Evolutionary conservation across 2,888 invertebrate species (phyloP).

Genomic region (Sarcophaga caerulescens): DNA sequence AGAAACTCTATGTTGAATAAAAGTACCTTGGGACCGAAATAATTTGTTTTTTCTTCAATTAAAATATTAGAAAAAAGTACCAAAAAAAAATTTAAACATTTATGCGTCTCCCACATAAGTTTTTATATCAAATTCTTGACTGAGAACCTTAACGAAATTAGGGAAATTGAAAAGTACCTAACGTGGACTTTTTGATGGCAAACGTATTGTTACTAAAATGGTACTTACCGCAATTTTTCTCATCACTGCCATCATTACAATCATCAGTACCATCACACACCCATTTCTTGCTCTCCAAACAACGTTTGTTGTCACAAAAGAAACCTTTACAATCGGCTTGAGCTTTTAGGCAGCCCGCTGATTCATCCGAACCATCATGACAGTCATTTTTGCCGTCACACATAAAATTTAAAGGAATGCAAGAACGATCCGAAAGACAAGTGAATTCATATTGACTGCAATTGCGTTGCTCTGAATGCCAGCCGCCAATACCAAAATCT

Average conservation of each 20-base stretch:
- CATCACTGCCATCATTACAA: slow-evolving; percentile 84
- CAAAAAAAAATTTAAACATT: too few species aligned
- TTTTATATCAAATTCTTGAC: too few species aligned
- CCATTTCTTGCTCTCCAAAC: slow-evolving; percentile 82
- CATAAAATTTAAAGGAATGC: slow-evolving; percentile 85
- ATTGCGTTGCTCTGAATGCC: slow-evolving; percentile 70
- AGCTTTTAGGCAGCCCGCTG: slow-evolving; percentile 78
- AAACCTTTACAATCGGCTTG: slow-evolving; percentile 84
- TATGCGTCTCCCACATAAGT: too few species aligned
- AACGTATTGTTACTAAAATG: background rate
- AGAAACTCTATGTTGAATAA: too few species aligned
- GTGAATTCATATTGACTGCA: slow-evolving; percentile 78
- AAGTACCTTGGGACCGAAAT: too few species aligned
- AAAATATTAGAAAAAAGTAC: too few species aligned
- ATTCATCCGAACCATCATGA: slow-evolving; percentile 87
- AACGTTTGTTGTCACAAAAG: slow-evolving; percentile 83
- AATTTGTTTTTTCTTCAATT: too few species aligned
- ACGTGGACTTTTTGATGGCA: background rate
- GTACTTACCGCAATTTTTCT: slow-evolving; percentile 82
- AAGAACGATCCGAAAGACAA: slow-evolving; percentile 81
- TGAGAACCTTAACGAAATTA: too few species aligned
- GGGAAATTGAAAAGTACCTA: background rate
- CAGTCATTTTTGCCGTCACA: slow-evolving; percentile 90
- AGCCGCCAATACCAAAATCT: slow-evolving; percentile 68
- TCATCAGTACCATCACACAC: slow-evolving; percentile 83